Conservation (phyloP, 2,888 invertebrate genomes). For the Xanthostigma xanthostigma region DNA sequence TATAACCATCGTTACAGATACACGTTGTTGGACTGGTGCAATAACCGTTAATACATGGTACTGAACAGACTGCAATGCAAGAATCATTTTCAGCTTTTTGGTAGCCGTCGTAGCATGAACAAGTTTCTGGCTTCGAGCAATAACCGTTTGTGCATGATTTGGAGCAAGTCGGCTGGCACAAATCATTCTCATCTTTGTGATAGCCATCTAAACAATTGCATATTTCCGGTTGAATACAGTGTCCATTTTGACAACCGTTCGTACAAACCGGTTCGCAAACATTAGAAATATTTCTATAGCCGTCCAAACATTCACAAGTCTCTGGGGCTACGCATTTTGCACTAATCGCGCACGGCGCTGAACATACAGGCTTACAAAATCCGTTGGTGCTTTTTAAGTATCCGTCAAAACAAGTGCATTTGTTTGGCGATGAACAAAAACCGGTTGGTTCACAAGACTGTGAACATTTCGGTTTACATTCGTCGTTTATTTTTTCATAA, state of each 20-base stretch:
- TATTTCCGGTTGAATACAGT: constrained; percentile 13
- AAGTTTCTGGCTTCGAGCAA: constrained; percentile 20
- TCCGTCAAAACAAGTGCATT: constrained; percentile 42
- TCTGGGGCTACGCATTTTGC: constrained; percentile 33
- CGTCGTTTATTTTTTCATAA: too few relatives aligned
- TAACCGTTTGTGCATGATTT: constrained; percentile 16
- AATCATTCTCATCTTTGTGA: constrained; percentile 2
- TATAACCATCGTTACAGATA: constrained; percentile 9
- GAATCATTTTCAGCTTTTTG: constrained; percentile 2
- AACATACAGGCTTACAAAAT: constrained; percentile 11
- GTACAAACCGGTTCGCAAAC: constrained; percentile 20
- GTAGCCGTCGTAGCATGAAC: constrained; percentile 12
- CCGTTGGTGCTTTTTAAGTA: constrained; percentile 6
- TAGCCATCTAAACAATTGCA: constrained; percentile 34
- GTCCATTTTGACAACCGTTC: constrained; percentile 16
- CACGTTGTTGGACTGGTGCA: constrained; percentile 17
- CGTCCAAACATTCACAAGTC: constrained; percentile 29
- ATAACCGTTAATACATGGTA: constrained; percentile 10
- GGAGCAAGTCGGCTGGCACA: constrained; percentile 1
- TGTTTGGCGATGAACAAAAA: constrained; percentile 53
- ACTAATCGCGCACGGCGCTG: constrained; percentile 19
- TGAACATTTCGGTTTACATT: neutral
- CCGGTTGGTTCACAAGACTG: constrained; percentile 36
- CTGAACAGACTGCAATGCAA: constrained; percentile 24
- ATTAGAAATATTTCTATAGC: constrained; percentile 15